These are phyloP conservation scores for Coregonus clupeaformis DNA, from an alignment of 2,113 vertebrate genomes.

Conservation along the genomic window DNA sequence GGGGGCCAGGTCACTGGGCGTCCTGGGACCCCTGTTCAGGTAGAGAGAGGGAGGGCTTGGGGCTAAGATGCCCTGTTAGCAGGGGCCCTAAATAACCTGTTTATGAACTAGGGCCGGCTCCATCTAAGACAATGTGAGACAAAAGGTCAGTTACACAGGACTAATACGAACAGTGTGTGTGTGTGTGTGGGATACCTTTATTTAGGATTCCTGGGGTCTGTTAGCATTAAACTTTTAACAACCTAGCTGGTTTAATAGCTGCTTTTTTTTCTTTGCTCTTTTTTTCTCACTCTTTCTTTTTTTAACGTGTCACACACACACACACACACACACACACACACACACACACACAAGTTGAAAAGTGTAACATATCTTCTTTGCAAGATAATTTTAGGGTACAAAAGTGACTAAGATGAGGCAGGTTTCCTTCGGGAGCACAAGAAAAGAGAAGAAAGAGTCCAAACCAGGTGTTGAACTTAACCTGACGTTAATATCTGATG, in stretches of 20 bases:
- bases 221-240: slow-evolving; percentile 42
- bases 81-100: slow-evolving; percentile 10
- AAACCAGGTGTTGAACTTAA: slow-evolving; percentile 67
- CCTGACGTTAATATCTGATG: slow-evolving; percentile 70
- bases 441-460: slow-evolving; percentile 36
- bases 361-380: slow-evolving; percentile 47
- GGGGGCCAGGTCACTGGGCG: background rate
- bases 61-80: background rate
- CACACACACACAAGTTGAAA: slow-evolving; percentile 35
- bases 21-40: background rate
- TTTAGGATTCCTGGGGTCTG: slow-evolving; percentile 14
- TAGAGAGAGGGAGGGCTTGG: background rate
- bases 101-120: background rate
- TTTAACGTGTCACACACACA: slow-evolving; percentile 15
- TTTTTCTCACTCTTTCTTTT: background rate
- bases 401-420: slow-evolving; percentile 43
- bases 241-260: slow-evolving; percentile 38
- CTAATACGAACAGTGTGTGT: background rate
- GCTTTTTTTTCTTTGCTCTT: slow-evolving; percentile 36
- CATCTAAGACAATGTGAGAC: background rate
- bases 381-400: slow-evolving; percentile 63
- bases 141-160: background rate
- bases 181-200: slow-evolving; percentile 21
- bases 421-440: slow-evolving; percentile 49
- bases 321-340: too few species aligned